These are phyloP conservation scores for Hepsetus odoe DNA, from an alignment of 2,113 vertebrate genomes.

Conservation along the genomic window DNA sequence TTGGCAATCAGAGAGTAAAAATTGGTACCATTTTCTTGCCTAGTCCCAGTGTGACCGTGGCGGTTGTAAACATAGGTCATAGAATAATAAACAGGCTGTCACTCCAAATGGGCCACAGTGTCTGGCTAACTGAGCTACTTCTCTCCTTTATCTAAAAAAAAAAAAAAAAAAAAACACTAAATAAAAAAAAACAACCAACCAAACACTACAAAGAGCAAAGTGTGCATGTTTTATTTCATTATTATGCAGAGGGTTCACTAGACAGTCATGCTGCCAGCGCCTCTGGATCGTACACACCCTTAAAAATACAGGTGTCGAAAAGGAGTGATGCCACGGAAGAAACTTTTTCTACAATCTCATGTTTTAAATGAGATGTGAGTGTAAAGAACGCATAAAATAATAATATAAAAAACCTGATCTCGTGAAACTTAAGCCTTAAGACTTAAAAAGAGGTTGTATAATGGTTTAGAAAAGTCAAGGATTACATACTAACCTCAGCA, in stretches of 20 bases:
- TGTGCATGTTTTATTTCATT: neutral
- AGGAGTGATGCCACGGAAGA: too few relatives aligned
- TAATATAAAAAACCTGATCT: too few relatives aligned
- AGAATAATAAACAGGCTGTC: slow-evolving; percentile 68
- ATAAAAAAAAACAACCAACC: too few relatives aligned
- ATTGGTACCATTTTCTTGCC: slow-evolving; percentile 66
- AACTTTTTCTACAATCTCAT: too few relatives aligned
- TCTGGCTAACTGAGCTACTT: slow-evolving; percentile 44
- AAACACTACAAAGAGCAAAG: neutral
- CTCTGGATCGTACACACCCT: too few relatives aligned
- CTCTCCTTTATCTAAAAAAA: slow-evolving; percentile 16
- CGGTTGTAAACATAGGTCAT: slow-evolving; percentile 52
- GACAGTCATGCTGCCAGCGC: neutral
- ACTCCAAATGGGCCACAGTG: slow-evolving; percentile 52
- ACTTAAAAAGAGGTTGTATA: too few relatives aligned
- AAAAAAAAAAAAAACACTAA: neutral
- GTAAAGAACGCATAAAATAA: too few relatives aligned
- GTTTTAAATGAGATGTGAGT: too few relatives aligned
- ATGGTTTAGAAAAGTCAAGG: too few relatives aligned
- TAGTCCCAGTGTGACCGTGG: slow-evolving; percentile 65
- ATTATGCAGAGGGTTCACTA: neutral
- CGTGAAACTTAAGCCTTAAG: too few relatives aligned
- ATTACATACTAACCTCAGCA: too few relatives aligned
- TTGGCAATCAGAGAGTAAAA: slow-evolving; percentile 64
- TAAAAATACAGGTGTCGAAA: too few relatives aligned